Percentiles rank a stretch among this genome's conserved stretches.
Conservation (phyloP, 2,797 vertebrate species). For the Rachycentron canadum region DNA sequence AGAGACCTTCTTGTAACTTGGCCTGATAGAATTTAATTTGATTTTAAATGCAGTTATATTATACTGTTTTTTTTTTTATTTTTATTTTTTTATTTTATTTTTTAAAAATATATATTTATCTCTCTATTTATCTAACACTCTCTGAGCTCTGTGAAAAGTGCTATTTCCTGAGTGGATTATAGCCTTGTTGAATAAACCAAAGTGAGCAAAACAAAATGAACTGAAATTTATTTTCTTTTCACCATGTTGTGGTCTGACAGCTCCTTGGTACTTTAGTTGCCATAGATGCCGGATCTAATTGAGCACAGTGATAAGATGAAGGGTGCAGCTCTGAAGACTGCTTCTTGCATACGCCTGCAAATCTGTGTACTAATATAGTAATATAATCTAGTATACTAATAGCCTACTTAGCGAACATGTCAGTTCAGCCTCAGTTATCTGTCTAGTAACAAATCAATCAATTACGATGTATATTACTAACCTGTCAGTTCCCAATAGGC, state of each 20-base stretch:
- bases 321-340: constrained; percentile 19
- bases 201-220: constrained; percentile 38
- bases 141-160: not conserved
- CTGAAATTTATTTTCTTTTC: constrained; percentile 47
- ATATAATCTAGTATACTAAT: no score
- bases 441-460: constrained; percentile 47
- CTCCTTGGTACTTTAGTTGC: constrained; percentile 52
- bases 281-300: constrained; percentile 60
- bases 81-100: not conserved
- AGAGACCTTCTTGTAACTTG: constrained; percentile 19
- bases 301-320: constrained; percentile 57
- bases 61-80: not conserved
- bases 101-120: not conserved
- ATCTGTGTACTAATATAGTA: constrained; percentile 33
- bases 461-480: constrained; percentile 34
- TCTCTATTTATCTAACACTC: not conserved
- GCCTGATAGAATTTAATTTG: constrained; percentile 30
- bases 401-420: constrained; percentile 46
- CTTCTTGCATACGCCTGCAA: constrained; percentile 33
- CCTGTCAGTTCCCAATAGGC: constrained; percentile 11
- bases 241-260: constrained; percentile 46
- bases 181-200: constrained; percentile 30
- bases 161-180: constrained; percentile 29
- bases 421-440: constrained; percentile 30
- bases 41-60: constrained; percentile 38